Conservation (phyloP, 1,140 invertebrate genomes). For the Pararge aegeria region DNA sequence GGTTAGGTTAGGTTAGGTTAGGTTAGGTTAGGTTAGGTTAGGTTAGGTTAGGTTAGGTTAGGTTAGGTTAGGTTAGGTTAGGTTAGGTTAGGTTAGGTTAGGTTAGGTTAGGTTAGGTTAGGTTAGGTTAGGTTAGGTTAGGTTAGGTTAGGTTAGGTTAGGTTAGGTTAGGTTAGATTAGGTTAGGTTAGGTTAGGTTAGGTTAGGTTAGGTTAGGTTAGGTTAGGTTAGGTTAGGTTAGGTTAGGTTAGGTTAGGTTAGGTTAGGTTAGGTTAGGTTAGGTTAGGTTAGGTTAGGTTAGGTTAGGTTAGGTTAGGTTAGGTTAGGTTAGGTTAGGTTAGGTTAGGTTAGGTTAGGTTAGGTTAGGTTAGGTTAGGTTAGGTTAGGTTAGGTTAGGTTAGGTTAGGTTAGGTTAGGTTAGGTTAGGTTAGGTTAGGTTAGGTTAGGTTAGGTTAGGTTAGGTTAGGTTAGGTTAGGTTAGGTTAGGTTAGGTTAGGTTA, state of each 20-base stretch:
- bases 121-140: constrained; percentile 11
- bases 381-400: constrained; percentile 14
- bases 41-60: constrained; percentile 18
- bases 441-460: constrained; percentile 14
- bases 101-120: constrained; percentile 14
- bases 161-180: constrained; percentile 15
- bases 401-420: constrained; percentile 14
- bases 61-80: constrained; percentile 16
- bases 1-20: constrained; percentile 16
- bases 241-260: constrained; percentile 16
- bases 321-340: constrained; percentile 14
- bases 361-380: constrained; percentile 14
- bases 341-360: constrained; percentile 14
- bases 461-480: constrained; percentile 14
- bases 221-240: constrained; percentile 18
- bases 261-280: constrained; percentile 14
- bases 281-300: constrained; percentile 14
- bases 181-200: constrained; percentile 18
- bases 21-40: constrained; percentile 18
- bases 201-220: constrained; percentile 18
- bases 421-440: constrained; percentile 14
- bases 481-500: constrained; percentile 14
- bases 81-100: constrained; percentile 14
- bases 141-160: constrained; percentile 14
- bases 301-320: constrained; percentile 15